Percentiles rank a stretch among this genome's conserved stretches.
Evolutionary conservation across 2,888 invertebrate species (phyloP).

Genomic region (Opisthograptis luteolata): DNA sequence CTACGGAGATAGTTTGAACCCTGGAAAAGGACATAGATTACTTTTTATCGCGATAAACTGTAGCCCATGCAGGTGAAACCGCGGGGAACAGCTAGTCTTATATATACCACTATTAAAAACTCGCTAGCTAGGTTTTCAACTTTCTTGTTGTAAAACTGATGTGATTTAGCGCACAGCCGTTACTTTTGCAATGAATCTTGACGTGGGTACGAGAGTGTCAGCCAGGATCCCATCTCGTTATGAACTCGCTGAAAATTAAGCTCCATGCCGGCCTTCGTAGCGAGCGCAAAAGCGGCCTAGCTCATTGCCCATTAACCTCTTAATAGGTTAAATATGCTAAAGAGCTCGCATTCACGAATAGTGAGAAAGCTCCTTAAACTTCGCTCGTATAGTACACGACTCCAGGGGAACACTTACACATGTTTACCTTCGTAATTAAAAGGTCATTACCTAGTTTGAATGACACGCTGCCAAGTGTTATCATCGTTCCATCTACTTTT

Average conservation of each 20-base stretch:
- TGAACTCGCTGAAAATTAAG: constrained; percentile 68
- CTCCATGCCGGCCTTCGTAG: constrained; percentile 48
- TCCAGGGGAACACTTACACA: constrained; percentile 23
- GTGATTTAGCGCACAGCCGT: constrained; percentile 34
- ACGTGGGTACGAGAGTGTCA: constrained; percentile 36
- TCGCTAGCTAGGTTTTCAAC: too few relatives aligned
- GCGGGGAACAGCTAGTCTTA: too few relatives aligned
- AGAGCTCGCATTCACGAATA: constrained; percentile 58
- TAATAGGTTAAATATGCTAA: constrained; percentile 80
- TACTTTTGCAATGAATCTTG: constrained; percentile 37
- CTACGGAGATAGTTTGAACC: too few relatives aligned
- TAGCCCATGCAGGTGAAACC: too few relatives aligned
- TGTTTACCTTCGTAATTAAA: constrained; percentile 37
- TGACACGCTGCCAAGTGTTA: constrained; percentile 21
- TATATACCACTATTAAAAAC: too few relatives aligned
- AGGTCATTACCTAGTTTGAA: constrained; percentile 35
- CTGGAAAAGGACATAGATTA: too few relatives aligned
- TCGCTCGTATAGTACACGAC: constrained; percentile 37
- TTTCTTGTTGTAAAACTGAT: constrained; percentile 29
- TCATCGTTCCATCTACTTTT: constrained; percentile 14
- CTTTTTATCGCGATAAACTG: too few relatives aligned
- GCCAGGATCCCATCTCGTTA: constrained; percentile 53
- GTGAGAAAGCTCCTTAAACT: constrained; percentile 47
- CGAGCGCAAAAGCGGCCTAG: constrained; percentile 51
- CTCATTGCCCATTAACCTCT: constrained; percentile 76